Base-by-base conservation (phyloP, 2,888 invertebrate genomes). In the Lasiommata megera region DNA sequence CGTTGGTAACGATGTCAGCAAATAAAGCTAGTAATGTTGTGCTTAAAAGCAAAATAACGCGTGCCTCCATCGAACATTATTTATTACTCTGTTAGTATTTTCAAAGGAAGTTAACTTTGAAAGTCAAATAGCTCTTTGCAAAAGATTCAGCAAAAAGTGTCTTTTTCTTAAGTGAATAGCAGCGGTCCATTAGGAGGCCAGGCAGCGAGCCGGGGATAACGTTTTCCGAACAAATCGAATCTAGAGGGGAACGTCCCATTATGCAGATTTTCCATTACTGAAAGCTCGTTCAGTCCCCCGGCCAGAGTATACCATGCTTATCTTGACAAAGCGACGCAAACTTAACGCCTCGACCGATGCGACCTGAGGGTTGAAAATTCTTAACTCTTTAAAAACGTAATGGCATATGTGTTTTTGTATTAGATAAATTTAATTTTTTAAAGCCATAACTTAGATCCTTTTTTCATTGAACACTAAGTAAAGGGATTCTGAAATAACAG, bases 191-290 rank as follows among this genome's bases (percentile, higher is more conserved):
- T 85, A 85, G 75, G 71, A 74, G 66, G 70, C 62, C 65, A 62
- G 65, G 55, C 58, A 65, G 65, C 63, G 69, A 66, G 68, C 71
- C 70, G 71, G 67, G 72, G 72, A 68, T 76, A 80, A 80, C 79
- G 77, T 79, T 77, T 77, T 79, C 73, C 68, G 70, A 76, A 77
- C 77, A 82, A 87, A 88, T 88, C 85, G 82, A 88, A 87, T 87
- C 82, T 82, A 70, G 68, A 67, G 66, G 73, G 76, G 72, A 77
- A 74, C 71, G 74, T 76, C 72, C 85, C 83, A 84, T 88, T 88
- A 86, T 88, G 86, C 77, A 86, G 83, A 88, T 86, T 85, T 88
- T 82, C 84, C 84, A 82, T 87, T 87, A 84, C 75, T 78, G 78
- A 82, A 85, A 82, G 53, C 44, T 46, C 77, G 70, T 72, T 68